Evolutionary conservation across 2,888 invertebrate species (phyloP).

Genomic region (Agrypnus murinus): DNA sequence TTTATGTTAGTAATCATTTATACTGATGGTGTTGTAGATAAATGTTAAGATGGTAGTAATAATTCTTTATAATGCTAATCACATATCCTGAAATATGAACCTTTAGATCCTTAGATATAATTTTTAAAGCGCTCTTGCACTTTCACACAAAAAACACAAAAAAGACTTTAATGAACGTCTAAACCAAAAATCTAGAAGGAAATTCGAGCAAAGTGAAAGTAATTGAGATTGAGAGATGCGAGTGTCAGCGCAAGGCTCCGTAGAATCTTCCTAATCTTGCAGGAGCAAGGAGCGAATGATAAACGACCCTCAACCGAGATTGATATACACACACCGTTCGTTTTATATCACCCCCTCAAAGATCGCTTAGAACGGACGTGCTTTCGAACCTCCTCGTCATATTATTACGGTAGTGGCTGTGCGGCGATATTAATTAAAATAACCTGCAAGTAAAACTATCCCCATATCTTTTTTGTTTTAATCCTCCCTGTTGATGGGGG

Average conservation of each 20-base stretch:
- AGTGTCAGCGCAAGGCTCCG: conserved; percentile 41
- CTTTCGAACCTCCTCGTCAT: conserved; percentile 12
- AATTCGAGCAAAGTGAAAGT: conserved; percentile 46
- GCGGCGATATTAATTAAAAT: conserved; percentile 25
- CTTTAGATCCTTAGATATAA: no score
- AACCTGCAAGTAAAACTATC: conserved; percentile 7
- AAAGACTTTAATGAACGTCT: neutral
- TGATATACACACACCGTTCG: conserved; percentile 39
- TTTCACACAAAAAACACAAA: neutral
- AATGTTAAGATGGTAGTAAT: no score
- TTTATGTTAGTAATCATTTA: no score
- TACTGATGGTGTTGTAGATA: no score
- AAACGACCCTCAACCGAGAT: conserved; percentile 42
- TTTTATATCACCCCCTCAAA: conserved; percentile 34
- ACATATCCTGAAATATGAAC: no score
- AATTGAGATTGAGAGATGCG: conserved; percentile 47
- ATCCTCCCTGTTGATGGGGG: neutral
- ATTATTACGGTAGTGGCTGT: no score
- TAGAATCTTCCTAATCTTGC: conserved; percentile 43
- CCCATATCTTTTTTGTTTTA: neutral
- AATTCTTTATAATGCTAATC: no score
- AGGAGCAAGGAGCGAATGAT: conserved; percentile 46
- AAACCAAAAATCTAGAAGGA: conserved; percentile 34
- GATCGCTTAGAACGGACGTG: conserved; percentile 24
- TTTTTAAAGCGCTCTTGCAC: neutral